Evolutionary conservation across 92 coral and sea anemone genomes (phyloP).

Genomic region (Phenganax marumi): DNA sequence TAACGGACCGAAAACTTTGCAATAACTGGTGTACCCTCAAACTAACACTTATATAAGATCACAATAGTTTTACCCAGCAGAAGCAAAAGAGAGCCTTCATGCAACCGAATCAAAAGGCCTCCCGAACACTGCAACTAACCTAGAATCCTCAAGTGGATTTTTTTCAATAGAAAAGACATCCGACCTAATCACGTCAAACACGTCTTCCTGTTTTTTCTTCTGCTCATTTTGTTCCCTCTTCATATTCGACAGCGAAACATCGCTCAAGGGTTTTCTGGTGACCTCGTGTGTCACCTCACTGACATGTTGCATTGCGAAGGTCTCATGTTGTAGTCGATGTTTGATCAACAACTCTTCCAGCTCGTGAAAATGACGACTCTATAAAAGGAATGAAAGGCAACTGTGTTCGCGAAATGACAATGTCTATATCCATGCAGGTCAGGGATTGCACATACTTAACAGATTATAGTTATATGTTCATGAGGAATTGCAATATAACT

Average conservation of each 20-base stretch:
- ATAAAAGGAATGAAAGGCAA: not conserved
- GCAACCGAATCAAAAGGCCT: too few species aligned
- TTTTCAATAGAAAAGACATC: too few species aligned
- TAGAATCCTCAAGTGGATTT: too few species aligned
- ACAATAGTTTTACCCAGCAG: too few species aligned
- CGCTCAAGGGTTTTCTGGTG: not conserved
- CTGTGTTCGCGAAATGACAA: not conserved
- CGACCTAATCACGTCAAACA: not conserved
- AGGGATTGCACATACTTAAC: too few species aligned
- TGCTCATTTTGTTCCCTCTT: not conserved
- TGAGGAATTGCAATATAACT: too few species aligned
- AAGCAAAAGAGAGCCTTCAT: too few species aligned
- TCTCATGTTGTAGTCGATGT: slow-evolving; percentile 76
- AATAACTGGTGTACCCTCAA: too few species aligned
- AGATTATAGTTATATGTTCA: too few species aligned
- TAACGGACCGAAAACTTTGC: too few species aligned
- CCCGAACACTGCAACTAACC: too few species aligned
- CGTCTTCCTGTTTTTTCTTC: not conserved
- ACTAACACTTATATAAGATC: too few species aligned
- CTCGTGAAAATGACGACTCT: slow-evolving; percentile 74
- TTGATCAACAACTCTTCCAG: slow-evolving; percentile 65
- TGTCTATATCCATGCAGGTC: not conserved
- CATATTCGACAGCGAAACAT: not conserved
- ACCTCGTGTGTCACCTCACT: slow-evolving; percentile 4
- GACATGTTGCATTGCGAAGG: slow-evolving; percentile 3